phyloP scores from a whole-genome alignment of 2,888 invertebrate species.

The Ctenicera cuprea region DNA sequence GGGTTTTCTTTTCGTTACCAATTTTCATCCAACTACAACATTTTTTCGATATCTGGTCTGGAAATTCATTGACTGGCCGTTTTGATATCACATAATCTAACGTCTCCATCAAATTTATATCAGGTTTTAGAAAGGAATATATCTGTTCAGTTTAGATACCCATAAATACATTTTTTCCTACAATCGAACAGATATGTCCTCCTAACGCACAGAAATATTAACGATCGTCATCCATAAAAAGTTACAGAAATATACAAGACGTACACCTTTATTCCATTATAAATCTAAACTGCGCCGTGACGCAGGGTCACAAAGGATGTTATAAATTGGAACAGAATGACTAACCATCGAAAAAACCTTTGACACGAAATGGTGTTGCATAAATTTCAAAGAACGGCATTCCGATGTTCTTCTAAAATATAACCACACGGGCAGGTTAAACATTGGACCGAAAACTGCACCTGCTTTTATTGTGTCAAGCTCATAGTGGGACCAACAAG shows the following conservation, averaged over 20 bases:
- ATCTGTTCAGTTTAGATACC: no score
- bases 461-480: constrained; percentile 64
- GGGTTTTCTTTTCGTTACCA: no score
- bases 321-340: constrained; percentile 53
- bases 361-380: constrained; percentile 59
- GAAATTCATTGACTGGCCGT: no score
- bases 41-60: no score
- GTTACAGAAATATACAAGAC: not conserved
- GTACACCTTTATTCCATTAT: constrained; percentile 11
- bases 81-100: not conserved
- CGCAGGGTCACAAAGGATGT: constrained; percentile 44
- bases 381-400: constrained; percentile 65
- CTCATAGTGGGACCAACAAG: constrained; percentile 63
- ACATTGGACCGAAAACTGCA: constrained; percentile 41
- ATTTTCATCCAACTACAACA: no score
- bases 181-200: not conserved
- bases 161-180: not conserved
- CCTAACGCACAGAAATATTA: not conserved
- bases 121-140: not conserved
- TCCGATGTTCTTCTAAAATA: constrained; percentile 63
- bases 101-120: not conserved
- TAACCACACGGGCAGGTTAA: constrained; percentile 54
- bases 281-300: constrained; percentile 9
- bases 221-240: constrained; percentile 5
- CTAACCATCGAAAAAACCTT: constrained; percentile 47